Evolutionary conservation across 2,113 vertebrate genomes (phyloP).

Genomic region (Cisticola juncidis): DNA sequence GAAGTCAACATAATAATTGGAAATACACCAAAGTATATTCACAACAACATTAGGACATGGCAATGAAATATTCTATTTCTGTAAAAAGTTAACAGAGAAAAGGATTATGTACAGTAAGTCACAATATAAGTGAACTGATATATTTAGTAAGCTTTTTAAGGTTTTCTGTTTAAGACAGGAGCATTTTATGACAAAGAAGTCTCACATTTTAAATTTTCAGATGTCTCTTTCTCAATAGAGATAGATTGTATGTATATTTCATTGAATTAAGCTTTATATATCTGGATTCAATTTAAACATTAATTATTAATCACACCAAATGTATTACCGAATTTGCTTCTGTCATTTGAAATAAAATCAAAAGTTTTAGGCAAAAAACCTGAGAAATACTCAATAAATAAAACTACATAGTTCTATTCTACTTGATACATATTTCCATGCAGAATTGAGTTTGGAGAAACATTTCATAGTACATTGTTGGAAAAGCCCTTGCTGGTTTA

Average conservation of each 20-base stretch:
- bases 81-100: neutral
- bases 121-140: neutral
- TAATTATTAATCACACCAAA: neutral
- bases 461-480: constrained; percentile 74
- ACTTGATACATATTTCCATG: constrained; percentile 44
- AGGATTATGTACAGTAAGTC: neutral
- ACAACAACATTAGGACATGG: neutral
- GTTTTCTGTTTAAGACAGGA: neutral
- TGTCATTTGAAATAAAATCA: neutral
- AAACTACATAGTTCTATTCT: constrained; percentile 18
- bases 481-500: constrained; percentile 71
- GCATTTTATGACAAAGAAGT: neutral
- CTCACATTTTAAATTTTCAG: neutral
- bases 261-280: neutral
- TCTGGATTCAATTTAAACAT: neutral
- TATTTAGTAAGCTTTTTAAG: neutral
- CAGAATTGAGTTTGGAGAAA: constrained; percentile 62
- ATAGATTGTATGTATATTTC: neutral
- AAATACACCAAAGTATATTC: neutral
- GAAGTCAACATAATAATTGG: neutral
- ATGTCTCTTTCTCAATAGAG: neutral
- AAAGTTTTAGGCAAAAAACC: neutral
- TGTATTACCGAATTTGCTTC: neutral
- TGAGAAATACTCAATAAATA: constrained; percentile 27
- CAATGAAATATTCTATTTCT: neutral